Percentiles rank a stretch among this genome's conserved stretches.
These are phyloP conservation scores for Channa argus DNA, from an alignment of 2,113 vertebrate species.

Conservation along the genomic window DNA sequence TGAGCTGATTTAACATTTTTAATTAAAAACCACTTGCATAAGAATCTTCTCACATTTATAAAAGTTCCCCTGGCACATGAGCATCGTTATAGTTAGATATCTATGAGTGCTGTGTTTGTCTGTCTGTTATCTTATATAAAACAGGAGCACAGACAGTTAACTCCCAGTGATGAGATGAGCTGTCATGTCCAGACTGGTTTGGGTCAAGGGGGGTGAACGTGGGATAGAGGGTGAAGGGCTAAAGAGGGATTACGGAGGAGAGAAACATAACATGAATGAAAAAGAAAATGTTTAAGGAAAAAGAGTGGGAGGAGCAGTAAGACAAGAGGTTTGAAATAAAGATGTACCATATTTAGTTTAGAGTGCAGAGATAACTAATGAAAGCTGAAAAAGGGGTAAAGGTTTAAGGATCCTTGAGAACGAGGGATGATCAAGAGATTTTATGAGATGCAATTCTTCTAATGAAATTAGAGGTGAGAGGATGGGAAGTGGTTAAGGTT, in stretches of 20 bases:
- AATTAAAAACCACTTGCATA: neutral
- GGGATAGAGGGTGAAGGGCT: neutral
- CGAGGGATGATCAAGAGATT: constrained; percentile 54
- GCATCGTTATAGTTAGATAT: neutral
- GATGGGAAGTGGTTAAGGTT: constrained; percentile 43
- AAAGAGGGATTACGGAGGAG: neutral
- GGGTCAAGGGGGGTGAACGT: constrained; percentile 34
- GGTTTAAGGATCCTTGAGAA: constrained; percentile 69
- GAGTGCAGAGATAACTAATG: constrained; percentile 66
- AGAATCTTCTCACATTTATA: neutral
- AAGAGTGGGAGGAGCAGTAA: neutral
- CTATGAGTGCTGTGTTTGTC: neutral
- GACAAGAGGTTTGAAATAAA: constrained; percentile 35
- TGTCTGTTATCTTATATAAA: constrained; percentile 45
- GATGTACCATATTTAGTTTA: constrained; percentile 53
- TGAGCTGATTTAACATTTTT: too few relatives aligned
- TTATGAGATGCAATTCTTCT: constrained; percentile 60
- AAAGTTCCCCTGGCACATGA: neutral
- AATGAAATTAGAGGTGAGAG: constrained; percentile 68
- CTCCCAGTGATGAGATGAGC: constrained; percentile 15
- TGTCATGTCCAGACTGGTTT: constrained; percentile 21
- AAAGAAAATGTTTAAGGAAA: neutral
- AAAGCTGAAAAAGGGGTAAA: constrained; percentile 52
- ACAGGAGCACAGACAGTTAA: constrained; percentile 35
- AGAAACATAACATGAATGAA: neutral